Percentiles rank a stretch among this genome's conserved stretches.
phyloP scores from a whole-genome alignment of 2,888 invertebrate genomes.

The Cremastinae sp. region DNA sequence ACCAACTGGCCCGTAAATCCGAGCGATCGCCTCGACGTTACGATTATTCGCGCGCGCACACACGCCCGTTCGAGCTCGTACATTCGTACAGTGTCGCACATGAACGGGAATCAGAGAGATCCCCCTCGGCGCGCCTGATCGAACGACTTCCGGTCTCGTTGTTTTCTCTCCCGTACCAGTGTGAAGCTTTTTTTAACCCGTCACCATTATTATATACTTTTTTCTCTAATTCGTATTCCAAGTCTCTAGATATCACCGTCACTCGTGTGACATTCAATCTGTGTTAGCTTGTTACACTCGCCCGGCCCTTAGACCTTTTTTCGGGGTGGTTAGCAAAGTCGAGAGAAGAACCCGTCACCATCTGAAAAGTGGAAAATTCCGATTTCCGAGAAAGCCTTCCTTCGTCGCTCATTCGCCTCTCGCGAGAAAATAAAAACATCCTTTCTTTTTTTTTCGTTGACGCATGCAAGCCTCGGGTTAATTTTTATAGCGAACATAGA shows the following conservation, averaged over 20 bases:
- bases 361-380: slow-evolving; percentile 75
- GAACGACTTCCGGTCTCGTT: slow-evolving; percentile 60
- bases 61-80: background rate
- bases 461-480: background rate
- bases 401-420: background rate
- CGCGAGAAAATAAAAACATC: slow-evolving; percentile 5
- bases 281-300: slow-evolving; percentile 27
- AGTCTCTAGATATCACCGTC: too few species aligned
- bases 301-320: slow-evolving; percentile 32
- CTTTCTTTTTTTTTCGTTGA: too few species aligned
- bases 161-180: slow-evolving; percentile 34
- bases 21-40: background rate
- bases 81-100: background rate
- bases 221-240: background rate
- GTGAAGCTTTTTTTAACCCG: background rate
- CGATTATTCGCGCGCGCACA: too few species aligned
- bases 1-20: slow-evolving; percentile 33
- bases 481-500: too few species aligned
- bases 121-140: slow-evolving; percentile 60
- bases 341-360: slow-evolving; percentile 74
- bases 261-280: slow-evolving; percentile 1
- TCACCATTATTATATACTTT: background rate
- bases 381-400: slow-evolving; percentile 71
- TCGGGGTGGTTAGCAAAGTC: slow-evolving; percentile 69
- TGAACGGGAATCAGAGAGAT: background rate